Percentiles rank a stretch among this genome's conserved stretches.
phyloP scores from a whole-genome alignment of 2,888 invertebrate genomes.

The Orthosia gothica region DNA sequence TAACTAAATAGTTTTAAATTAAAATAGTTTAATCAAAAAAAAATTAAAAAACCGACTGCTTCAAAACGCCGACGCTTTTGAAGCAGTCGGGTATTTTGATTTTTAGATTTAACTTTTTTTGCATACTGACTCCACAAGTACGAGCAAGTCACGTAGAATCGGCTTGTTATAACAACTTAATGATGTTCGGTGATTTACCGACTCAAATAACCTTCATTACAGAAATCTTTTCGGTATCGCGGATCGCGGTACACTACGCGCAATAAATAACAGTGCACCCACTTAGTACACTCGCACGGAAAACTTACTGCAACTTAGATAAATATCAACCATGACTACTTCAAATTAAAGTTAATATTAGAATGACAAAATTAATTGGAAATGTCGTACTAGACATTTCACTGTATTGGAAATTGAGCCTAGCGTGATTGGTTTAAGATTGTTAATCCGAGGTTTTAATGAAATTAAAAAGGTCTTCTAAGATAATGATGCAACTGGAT shows the following conservation, averaged over 20 bases:
- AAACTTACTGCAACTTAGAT: constrained; percentile 18
- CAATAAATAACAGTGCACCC: constrained; percentile 58
- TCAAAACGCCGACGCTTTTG: too few species aligned
- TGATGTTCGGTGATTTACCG: constrained; percentile 69
- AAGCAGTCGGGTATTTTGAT: too few species aligned
- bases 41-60: too few species aligned
- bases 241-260: constrained; percentile 46
- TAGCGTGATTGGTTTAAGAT: neutral
- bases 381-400: neutral
- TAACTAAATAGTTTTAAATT: too few species aligned
- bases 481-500: constrained; percentile 43
- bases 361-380: neutral
- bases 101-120: too few species aligned
- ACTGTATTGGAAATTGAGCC: constrained; percentile 8
- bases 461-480: constrained; percentile 6
- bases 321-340: constrained; percentile 17
- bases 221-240: constrained; percentile 53
- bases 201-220: constrained; percentile 64
- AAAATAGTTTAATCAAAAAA: too few species aligned
- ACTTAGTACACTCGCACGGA: constrained; percentile 7
- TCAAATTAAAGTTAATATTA: constrained; percentile 36
- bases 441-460: neutral
- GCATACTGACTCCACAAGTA: constrained; percentile 13
- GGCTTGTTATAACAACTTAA: constrained; percentile 68
- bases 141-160: constrained; percentile 57